These are phyloP conservation scores for Zeugodacus cucurbitae DNA, from an alignment of 1,140 invertebrate genomes.

Conservation along the genomic window DNA sequence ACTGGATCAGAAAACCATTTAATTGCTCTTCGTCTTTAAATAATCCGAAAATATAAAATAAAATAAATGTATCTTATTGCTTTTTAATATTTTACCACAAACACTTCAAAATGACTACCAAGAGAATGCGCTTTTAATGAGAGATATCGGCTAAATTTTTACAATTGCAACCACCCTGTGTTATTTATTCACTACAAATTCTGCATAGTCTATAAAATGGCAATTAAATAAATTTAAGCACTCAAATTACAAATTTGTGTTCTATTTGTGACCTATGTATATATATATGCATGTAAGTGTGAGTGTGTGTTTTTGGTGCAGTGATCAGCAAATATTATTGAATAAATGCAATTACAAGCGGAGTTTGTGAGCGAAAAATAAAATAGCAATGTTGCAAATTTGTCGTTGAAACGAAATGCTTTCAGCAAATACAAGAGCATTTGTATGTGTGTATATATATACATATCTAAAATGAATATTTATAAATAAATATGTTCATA, in stretches of 20 bases:
- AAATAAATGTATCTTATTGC: too few species aligned
- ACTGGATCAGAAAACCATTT: too few species aligned
- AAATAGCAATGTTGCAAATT: background rate
- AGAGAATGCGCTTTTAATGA: too few species aligned
- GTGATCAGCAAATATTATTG: background rate
- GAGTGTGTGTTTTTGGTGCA: background rate
- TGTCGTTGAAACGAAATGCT: background rate
- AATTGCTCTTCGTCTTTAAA: too few species aligned
- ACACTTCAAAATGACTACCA: too few species aligned
- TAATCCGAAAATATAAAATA: too few species aligned
- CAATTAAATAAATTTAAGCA: conserved; percentile 9
- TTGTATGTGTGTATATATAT: background rate
- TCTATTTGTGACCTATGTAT: too few species aligned
- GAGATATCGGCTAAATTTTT: too few species aligned
- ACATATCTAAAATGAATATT: background rate
- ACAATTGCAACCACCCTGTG: background rate
- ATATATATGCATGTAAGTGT: background rate
- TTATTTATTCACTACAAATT: background rate
- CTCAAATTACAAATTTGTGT: background rate
- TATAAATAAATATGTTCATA: background rate
- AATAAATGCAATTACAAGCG: background rate
- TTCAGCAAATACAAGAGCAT: background rate
- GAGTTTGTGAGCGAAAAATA: background rate
- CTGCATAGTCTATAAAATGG: background rate
- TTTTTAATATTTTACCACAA: too few species aligned